Base-by-base conservation (phyloP, 2,797 vertebrate genomes). In the Cossypha polioptera region DNA sequence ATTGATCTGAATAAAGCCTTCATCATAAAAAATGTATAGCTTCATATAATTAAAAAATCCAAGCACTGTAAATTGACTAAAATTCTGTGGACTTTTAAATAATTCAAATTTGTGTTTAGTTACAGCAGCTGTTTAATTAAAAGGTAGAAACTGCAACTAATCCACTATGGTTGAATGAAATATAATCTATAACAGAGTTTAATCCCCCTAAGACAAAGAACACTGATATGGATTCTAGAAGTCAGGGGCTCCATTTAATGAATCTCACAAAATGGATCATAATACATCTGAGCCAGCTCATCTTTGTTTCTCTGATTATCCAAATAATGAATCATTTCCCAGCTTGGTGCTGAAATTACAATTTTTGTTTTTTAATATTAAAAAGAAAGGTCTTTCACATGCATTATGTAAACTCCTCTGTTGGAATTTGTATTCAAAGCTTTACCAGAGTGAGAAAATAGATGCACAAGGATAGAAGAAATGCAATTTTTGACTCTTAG, bases 71-170 rank as follows among this genome's bases (percentile, higher is more conserved):
- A 94, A 95, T 94, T 96, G 96, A 97, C 94, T 96, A 95, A 96
- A 98, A 96, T 97, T 97, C 96, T 96, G 95, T 86, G 84, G 76
- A 95, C 95, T 97, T 92, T 96, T 98, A 98, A 98, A 98, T 98
- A 98, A 98, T 98, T 98, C 95, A 98, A 94, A 97, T 97, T 96
- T 95, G 94, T 97, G 96, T 98, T 98, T 98, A 96, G 95, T 91
- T 66, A 97, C 91, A 97, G 96, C 97, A 97, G 97, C 97, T 98
- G 97, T 97, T 98, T 98, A 98, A 98, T 98, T 98, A 98, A 98
- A 98, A 98, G 98, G 97, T 98, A 98, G 97, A 98, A 98, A 98
- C 97, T 97, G 96, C 96, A 98, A 98, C 97, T 98, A 98, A 98
- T 98, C 97, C 95, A 98, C 96, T 97, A 91, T 61, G 89, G 96